Evolutionary conservation across 2,797 vertebrate genomes (phyloP), one percentile per base, ranked within the genome.

Genomic region (Dendrocincla fuliginosa): DNA sequence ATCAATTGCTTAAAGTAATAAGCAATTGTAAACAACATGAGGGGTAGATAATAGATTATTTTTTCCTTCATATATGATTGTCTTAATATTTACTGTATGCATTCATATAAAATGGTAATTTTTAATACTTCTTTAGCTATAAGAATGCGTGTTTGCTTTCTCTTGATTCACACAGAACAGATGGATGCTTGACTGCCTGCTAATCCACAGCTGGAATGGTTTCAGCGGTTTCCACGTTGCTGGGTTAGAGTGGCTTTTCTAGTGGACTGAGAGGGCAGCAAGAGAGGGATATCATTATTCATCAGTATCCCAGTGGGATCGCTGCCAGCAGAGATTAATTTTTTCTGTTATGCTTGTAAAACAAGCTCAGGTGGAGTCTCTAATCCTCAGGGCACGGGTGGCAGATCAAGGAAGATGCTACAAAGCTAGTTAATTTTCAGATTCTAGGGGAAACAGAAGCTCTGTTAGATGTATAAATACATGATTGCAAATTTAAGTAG

Each of bases 371-470:
- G 98, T 98, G 98, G 98, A 98, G 97, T 98, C 98, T 98, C 97
- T 98, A 98, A 98, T 98, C 98, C 98, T 98, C 96, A 94, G 98
- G 98, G 98, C 98, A 98, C 97, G 98, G 98, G 98, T 98, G 98
- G 98, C 98, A 98, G 98, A 98, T 98, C 98, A 98, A 98, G 98
- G 95, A 98, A 98, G 98, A 98, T 98, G 98, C 98, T 98, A 98
- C 98, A 98, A 98, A 98, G 98, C 98, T 98, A 98, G 98, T 98
- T 98, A 98, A 98, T 98, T 98, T 98, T 98, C 98, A 98, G 97
- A 98, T 98, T 98, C 98, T 98, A 98, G 97, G 97, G 96, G 97
- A 98, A 98, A 98, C 98, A 98, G 98, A 98, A 98, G 98, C 98
- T 98, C 97, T 98, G 98, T 98, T 98, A 98, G 98, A 98, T 98